Percentiles rank a stretch among this genome's conserved stretches.
These are phyloP conservation scores for Drosophila funebris DNA, from an alignment of 1,140 invertebrate genomes.

Conservation along the genomic window DNA sequence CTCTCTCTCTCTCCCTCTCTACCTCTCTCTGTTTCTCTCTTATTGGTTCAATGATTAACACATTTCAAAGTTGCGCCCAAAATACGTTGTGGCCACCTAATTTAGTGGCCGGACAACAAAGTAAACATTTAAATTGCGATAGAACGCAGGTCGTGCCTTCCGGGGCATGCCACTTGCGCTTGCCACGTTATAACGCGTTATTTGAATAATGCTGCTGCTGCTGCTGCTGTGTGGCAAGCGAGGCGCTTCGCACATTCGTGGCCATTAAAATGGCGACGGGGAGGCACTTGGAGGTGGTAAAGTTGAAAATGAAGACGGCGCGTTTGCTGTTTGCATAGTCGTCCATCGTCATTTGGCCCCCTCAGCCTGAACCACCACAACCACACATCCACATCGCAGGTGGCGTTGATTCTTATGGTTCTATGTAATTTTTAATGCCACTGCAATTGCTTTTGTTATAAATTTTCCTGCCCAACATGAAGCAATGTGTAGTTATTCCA, in stretches of 20 bases:
- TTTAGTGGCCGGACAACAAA: constrained; percentile 66
- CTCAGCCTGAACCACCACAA: neutral
- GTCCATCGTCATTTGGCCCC: constrained; percentile 19
- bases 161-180: neutral
- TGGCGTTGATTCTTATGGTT: constrained; percentile 71
- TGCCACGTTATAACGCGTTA: neutral
- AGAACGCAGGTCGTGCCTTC: neutral
- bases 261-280: constrained; percentile 26
- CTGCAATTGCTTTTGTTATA: constrained; percentile 72
- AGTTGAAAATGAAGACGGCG: neutral
- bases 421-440: constrained; percentile 71
- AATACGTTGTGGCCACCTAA: constrained; percentile 32
- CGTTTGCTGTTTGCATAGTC: constrained; percentile 59
- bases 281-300: neutral
- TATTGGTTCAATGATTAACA: constrained; percentile 69
- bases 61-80: constrained; percentile 47
- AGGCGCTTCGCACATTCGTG: constrained; percentile 52
- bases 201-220: no score
- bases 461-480: constrained; percentile 61
- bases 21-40: neutral
- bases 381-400: constrained; percentile 45
- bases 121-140: constrained; percentile 68
- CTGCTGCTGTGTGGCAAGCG: constrained; percentile 19
- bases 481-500: constrained; percentile 46
- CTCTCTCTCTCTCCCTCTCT: neutral